Evolutionary conservation across 2,888 invertebrate genomes (phyloP).

Genomic region (Tortrix viridana): DNA sequence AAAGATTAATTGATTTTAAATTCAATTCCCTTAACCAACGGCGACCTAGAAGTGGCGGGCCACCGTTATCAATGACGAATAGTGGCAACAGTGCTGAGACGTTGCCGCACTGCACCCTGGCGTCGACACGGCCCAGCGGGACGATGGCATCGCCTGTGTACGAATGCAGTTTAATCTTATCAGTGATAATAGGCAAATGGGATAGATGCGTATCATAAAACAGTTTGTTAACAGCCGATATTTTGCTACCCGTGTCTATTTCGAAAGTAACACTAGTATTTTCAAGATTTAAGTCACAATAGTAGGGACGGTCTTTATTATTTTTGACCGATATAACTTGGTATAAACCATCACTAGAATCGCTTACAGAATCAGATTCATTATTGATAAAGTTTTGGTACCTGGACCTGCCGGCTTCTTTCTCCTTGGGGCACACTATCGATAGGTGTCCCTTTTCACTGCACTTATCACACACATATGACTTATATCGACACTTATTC

Average conservation of each 20-base stretch:
- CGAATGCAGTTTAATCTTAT: conserved; percentile 3
- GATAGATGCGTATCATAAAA: conserved; percentile 11
- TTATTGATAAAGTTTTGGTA: conserved; percentile 5
- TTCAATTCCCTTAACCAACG: too few relatives aligned
- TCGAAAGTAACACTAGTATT: conserved; percentile 4
- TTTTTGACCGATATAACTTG: conserved; percentile 6
- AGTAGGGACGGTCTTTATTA: conserved; percentile 11
- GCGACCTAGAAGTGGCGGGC: too few relatives aligned
- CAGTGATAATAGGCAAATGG: background rate
- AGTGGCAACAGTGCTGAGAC: too few relatives aligned
- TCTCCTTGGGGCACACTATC: conserved; percentile 1
- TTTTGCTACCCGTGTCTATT: conserved; percentile 11
- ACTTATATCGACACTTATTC: conserved; percentile 13
- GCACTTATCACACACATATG: conserved; percentile 6
- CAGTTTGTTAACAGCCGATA: conserved; percentile 4
- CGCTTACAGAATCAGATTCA: background rate
- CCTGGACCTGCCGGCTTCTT: conserved; percentile 5
- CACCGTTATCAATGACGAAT: too few relatives aligned
- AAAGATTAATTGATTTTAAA: too few relatives aligned
- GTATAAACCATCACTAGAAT: conserved; percentile 4
- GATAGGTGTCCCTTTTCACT: conserved; percentile 7
- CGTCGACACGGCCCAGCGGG: conserved; percentile 1
- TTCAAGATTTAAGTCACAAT: background rate
- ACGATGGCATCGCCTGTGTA: conserved; percentile 6
- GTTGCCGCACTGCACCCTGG: conserved; percentile 1